Base-by-base conservation (phyloP, 2,113 vertebrate species). In the Megaleporinus macrocephalus region DNA sequence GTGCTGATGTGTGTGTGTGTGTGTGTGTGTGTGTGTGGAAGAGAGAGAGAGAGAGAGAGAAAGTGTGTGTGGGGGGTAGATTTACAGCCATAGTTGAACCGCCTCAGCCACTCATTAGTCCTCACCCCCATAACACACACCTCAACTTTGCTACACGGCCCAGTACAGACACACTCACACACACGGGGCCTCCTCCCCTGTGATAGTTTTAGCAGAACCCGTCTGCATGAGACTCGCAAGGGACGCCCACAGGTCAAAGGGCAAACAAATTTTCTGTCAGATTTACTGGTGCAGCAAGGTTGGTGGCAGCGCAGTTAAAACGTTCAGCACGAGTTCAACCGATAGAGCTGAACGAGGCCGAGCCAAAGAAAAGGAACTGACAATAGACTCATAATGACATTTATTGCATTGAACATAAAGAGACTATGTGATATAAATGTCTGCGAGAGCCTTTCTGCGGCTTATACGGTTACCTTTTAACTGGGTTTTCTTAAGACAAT, bases 231-330 rank as follows among this genome's bases (percentile, higher is more conserved):
- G 86, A 83, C 92, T 93, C 90, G 1, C 0, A 86, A 86, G 89
- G 72, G 92, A 85, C 84, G 4, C 41, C 74, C 47, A 59, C 82
- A 79, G 91, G 92, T 95, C 93, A 91, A 89, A 91, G 94, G 92
- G 89, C 94, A 94, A 90, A 93, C 89, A 86, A 89, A 95, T 93
- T 89, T 91, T 92, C 88, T 90, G 92, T 91, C 90, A 91, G 92
- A 91, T 90, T 84, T 87, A 91, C 78, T 81, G 85, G 87, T 83
- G 75, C 63, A 89, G 86, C 91, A 83, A 78, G 88, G 90, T 91
- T 55, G 79, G 88, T 91, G 90, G 91, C 90, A 91, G 84, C 78
- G 85, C 87, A 71, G 83, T 88, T 81, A 87, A 91, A 91, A 87
- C 15, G 77, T 85, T 86, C 74, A 81, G 80, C 70, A 70, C 85